These are phyloP conservation scores for Drosophila flavopinicola DNA, from an alignment of 2,888 invertebrate species.

Conservation along the genomic window DNA sequence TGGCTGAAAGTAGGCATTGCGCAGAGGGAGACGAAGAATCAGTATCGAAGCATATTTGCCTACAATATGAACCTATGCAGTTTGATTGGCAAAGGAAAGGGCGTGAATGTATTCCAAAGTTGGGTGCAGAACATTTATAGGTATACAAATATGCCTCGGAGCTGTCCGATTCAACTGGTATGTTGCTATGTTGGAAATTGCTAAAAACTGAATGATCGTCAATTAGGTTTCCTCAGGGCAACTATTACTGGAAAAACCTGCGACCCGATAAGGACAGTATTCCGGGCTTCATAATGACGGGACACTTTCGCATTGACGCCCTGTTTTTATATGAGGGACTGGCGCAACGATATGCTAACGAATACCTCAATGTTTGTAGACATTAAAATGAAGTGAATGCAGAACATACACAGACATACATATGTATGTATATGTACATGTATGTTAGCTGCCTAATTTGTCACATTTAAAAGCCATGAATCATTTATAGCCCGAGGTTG, in stretches of 20 bases:
- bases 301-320: conserved; percentile 22
- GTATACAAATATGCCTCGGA: conserved; percentile 41
- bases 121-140: conserved; percentile 41
- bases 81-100: conserved; percentile 31
- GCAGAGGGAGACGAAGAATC: conserved; percentile 24
- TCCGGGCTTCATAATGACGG: conserved; percentile 17
- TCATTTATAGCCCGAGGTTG: conserved; percentile 49
- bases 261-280: conserved; percentile 20
- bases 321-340: conserved; percentile 30
- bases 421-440: background rate
- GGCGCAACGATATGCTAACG: conserved; percentile 21
- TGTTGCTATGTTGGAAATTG: background rate
- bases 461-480: conserved; percentile 56
- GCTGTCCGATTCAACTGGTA: conserved; percentile 38
- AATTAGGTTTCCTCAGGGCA: conserved; percentile 7
- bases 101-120: conserved; percentile 28
- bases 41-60: conserved; percentile 34
- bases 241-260: conserved; percentile 19
- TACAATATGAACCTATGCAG: conserved; percentile 52
- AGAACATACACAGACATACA: too few relatives aligned
- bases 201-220: background rate
- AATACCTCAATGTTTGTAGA: conserved; percentile 29
- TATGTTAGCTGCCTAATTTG: conserved; percentile 25
- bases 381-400: conserved; percentile 28
- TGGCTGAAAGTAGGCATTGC: conserved; percentile 37